Evolutionary conservation across 1,140 invertebrate genomes (phyloP).

Genomic region (Drosophila kohkoa): DNA sequence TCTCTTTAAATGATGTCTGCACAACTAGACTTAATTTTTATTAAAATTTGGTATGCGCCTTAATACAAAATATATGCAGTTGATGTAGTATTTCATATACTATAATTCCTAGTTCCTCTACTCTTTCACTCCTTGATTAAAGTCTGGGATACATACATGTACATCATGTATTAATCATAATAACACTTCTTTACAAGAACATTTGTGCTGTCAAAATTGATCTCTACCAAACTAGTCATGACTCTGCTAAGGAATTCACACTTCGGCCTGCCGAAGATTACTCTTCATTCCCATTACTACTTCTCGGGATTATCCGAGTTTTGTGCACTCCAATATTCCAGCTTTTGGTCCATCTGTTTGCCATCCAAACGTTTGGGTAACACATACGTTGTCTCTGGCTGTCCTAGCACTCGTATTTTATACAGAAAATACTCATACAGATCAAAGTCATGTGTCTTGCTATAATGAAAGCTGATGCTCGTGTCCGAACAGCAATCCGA

Average conservation of each 20-base stretch:
- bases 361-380: constrained; percentile 39
- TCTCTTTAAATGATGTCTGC: too few species aligned
- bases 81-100: too few species aligned
- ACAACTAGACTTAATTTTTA: too few species aligned
- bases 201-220: too few species aligned
- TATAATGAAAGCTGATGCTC: constrained; percentile 95
- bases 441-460: constrained; percentile 93
- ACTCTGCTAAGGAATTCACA: not conserved
- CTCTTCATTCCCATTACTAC: not conserved
- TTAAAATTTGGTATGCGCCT: too few species aligned
- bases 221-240: too few species aligned
- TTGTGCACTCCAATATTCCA: constrained; percentile 56
- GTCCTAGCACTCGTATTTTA: constrained; percentile 92
- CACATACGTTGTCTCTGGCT: constrained; percentile 45
- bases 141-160: too few species aligned
- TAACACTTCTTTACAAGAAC: too few species aligned
- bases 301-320: not conserved
- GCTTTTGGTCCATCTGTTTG: constrained; percentile 52
- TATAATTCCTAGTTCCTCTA: too few species aligned
- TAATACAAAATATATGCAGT: too few species aligned
- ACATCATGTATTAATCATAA: too few species aligned
- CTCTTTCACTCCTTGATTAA: too few species aligned
- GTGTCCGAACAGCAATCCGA: constrained; percentile 94
- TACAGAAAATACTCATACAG: constrained; percentile 95
- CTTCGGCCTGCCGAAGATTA: not conserved